A percentile compares a stretch with the other conserved stretches of the same genome.
Conservation (phyloP, 2,113 vertebrate species). For the Mesitornis unicolor region DNA sequence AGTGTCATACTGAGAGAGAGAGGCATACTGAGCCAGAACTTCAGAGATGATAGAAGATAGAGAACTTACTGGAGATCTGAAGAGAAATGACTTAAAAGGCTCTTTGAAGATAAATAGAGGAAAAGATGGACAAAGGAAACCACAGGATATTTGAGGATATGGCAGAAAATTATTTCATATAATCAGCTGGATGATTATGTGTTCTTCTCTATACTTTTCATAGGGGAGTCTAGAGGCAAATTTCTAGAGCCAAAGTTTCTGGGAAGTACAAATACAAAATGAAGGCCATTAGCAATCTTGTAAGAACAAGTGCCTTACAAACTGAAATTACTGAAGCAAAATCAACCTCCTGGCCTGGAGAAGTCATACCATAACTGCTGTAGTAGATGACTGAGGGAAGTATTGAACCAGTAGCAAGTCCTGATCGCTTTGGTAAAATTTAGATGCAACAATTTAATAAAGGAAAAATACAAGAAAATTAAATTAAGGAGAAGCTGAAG, state of each 20-base stretch:
- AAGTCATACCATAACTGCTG: neutral
- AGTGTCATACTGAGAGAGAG: neutral
- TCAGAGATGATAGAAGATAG: neutral
- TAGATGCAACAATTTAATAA: neutral
- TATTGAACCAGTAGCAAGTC: neutral
- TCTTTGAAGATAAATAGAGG: neutral
- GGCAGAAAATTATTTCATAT: neutral
- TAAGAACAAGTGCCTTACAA: neutral
- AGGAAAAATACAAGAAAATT: neutral
- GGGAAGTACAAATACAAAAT: constrained; percentile 1
- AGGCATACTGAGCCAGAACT: constrained; percentile 13
- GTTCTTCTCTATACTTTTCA: neutral
- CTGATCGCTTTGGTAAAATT: neutral
- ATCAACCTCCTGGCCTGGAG: neutral
- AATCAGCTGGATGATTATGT: neutral
- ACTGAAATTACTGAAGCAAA: neutral
- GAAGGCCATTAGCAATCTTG: neutral
- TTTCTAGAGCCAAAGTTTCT: neutral
- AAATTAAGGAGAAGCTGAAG: neutral
- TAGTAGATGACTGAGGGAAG: neutral
- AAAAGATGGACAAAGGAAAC: neutral
- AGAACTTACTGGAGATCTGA: neutral
- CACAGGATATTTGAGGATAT: neutral
- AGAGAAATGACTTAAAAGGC: neutral
- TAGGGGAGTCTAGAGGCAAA: neutral